Evolutionary conservation across 2,113 vertebrate species (phyloP).

Genomic region (Atrichornis clamosus): DNA sequence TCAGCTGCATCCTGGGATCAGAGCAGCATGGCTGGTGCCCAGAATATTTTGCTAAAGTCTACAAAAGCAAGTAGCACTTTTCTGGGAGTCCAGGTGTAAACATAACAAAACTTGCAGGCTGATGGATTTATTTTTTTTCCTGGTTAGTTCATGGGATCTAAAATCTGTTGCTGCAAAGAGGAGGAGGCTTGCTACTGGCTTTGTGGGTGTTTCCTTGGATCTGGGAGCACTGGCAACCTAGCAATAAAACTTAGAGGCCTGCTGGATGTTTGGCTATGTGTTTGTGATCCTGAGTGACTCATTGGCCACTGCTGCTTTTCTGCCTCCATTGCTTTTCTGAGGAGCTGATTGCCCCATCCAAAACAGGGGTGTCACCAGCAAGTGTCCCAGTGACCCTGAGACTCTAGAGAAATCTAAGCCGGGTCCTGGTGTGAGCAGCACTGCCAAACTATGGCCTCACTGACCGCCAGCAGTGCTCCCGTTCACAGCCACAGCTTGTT

Average conservation of each 20-base stretch:
- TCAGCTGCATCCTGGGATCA: not conserved
- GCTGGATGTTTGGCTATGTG: not conserved
- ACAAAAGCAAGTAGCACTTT: not conserved
- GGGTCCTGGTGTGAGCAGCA: rapidly evolving
- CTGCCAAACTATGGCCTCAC: not conserved
- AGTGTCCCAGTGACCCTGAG: not conserved
- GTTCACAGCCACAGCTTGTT: not conserved
- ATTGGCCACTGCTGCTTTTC: not conserved
- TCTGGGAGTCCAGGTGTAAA: not conserved
- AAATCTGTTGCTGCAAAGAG: not conserved
- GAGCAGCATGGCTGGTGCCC: not conserved
- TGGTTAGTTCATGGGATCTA: not conserved
- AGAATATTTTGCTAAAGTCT: not conserved
- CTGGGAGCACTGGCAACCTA: not conserved
- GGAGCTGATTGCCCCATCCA: not conserved
- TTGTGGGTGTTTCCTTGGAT: not conserved
- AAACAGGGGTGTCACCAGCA: not conserved
- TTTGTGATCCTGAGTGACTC: not conserved
- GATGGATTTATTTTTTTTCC: not conserved
- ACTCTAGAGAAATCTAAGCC: not conserved
- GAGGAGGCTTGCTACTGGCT: not conserved
- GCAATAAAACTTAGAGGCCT: not conserved
- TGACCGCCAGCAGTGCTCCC: not conserved
- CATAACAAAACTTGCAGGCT: not conserved
- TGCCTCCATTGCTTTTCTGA: not conserved